These are phyloP conservation scores for Noctua pronuba DNA, from an alignment of 2,888 invertebrate species.

Conservation along the genomic window DNA sequence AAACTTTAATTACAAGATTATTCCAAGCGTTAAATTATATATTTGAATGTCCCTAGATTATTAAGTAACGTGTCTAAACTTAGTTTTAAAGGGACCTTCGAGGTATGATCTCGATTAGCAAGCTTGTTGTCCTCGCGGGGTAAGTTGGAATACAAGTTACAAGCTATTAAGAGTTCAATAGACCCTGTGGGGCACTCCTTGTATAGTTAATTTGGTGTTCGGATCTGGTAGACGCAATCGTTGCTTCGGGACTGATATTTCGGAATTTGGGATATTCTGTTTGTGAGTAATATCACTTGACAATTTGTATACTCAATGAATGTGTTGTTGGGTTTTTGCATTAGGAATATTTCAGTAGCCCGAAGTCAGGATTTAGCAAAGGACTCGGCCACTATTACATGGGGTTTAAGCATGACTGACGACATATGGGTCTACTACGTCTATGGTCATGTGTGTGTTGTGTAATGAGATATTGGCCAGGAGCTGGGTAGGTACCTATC, in stretches of 20 bases:
- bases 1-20: conserved; percentile 58
- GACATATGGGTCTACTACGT: neutral
- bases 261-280: conserved; percentile 4
- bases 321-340: neutral
- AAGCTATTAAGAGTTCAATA: conserved; percentile 32
- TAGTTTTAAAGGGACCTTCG: conserved; percentile 45
- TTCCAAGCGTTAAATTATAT: conserved; percentile 57
- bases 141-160: conserved; percentile 22
- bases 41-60: conserved; percentile 42
- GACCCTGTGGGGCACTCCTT: conserved; percentile 34
- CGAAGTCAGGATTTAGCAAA: neutral
- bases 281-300: neutral
- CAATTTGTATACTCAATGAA: neutral
- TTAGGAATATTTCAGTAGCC: neutral
- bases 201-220: conserved; percentile 21
- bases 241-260: conserved; percentile 14
- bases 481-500: neutral
- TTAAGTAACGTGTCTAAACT: conserved; percentile 43
- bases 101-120: conserved; percentile 47
- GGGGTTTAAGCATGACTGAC: neutral
- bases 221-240: conserved; percentile 10
- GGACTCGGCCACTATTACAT: neutral
- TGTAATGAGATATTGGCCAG: neutral
- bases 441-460: too few relatives aligned
- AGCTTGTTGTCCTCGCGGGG: conserved; percentile 18